These are phyloP conservation scores for Zhuqinia jingwanae DNA, from an alignment of 2,888 invertebrate species.

Conservation along the genomic window DNA sequence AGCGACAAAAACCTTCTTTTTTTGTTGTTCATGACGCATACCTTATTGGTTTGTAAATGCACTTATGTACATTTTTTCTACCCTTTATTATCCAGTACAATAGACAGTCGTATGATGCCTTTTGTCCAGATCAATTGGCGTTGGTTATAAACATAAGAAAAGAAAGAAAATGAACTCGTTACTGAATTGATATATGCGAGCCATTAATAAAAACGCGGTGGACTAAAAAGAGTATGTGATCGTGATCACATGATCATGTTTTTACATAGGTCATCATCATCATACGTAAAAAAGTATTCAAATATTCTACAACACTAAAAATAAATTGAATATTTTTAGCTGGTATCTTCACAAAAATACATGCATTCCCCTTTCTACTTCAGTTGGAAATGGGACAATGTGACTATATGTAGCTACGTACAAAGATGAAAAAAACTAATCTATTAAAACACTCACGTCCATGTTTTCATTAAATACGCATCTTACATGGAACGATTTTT, in stretches of 20 bases:
- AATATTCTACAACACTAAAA: no score
- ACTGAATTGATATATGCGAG: not conserved
- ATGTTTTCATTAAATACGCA: slow-evolving; percentile 55
- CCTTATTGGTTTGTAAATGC: not conserved
- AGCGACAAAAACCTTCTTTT: slow-evolving; percentile 47
- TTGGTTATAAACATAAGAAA: no score
- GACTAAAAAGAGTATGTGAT: not conserved
- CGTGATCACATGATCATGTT: not conserved
- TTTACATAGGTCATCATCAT: no score
- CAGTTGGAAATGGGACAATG: no score
- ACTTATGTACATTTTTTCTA: no score
- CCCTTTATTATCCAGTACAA: slow-evolving; percentile 2
- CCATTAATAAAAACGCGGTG: not conserved
- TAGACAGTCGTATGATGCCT: no score
- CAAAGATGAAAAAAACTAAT: slow-evolving; percentile 31
- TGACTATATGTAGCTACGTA: not conserved
- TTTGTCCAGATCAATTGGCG: not conserved
- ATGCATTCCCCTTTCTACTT: slow-evolving; percentile 1
- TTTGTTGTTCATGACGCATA: not conserved
- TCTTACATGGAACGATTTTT: slow-evolving; percentile 14
- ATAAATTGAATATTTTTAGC: not conserved
- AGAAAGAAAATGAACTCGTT: slow-evolving; percentile 42
- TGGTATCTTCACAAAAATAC: not conserved
- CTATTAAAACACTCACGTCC: slow-evolving; percentile 67
- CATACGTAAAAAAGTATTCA: no score